phyloP scores from a whole-genome alignment of 2,113 vertebrate genomes.

The Perccottus glenii region DNA sequence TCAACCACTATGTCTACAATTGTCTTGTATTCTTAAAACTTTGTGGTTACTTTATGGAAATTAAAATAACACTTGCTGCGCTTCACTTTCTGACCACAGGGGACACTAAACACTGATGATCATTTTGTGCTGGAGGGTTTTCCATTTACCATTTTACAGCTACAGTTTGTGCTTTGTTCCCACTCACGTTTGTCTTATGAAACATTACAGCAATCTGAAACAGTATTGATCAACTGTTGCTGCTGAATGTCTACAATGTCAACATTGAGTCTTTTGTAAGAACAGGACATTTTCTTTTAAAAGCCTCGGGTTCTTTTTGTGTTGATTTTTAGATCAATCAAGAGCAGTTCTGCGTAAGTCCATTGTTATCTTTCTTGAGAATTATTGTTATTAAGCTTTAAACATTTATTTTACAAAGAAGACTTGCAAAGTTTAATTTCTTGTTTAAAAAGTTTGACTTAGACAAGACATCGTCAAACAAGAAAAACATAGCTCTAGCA shows the following conservation, averaged over 20 bases:
- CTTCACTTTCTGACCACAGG: no score
- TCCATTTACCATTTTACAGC: neutral
- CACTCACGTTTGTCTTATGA: rapidly evolving
- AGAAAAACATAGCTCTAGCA: neutral
- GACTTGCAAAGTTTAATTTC: no score
- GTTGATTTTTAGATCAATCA: neutral
- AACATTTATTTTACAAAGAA: no score
- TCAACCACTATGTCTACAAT: no score
- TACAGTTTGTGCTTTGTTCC: neutral
- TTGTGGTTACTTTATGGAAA: no score
- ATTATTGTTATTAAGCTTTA: no score
- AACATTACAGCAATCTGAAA: neutral
- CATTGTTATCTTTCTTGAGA: no score
- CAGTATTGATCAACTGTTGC: slow-evolving; percentile 3
- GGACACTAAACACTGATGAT: neutral
- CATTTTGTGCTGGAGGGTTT: neutral
- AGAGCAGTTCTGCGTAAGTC: no score
- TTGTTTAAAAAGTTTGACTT: no score
- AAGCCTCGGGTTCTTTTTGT: neutral
- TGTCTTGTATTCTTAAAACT: no score
- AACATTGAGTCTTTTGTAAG: neutral
- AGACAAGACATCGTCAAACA: neutral
- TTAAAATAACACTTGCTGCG: no score
- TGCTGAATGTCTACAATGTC: neutral
- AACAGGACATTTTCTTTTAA: neutral